Percentiles rank a stretch among this genome's conserved stretches.
Conservation (phyloP, 2,113 vertebrate genomes). For the Aramus guarauna region DNA sequence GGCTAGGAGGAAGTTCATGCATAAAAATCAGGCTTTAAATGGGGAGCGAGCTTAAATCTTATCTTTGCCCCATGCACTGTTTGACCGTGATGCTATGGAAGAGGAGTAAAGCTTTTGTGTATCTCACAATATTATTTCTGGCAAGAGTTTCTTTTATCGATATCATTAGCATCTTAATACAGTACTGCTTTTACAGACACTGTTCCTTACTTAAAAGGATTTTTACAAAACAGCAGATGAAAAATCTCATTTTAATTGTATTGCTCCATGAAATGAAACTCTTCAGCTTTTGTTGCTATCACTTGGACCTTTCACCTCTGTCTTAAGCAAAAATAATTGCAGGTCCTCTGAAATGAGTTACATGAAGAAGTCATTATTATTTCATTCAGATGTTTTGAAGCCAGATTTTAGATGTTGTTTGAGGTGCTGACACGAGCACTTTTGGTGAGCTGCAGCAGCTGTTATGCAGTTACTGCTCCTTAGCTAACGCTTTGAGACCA, state of each 20-base stretch:
- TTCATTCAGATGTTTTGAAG: constrained; percentile 44
- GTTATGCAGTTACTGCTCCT: constrained; percentile 51
- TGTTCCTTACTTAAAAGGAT: neutral
- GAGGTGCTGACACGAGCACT: constrained; percentile 63
- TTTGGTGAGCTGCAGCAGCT: constrained; percentile 58
- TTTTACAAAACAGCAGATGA: neutral
- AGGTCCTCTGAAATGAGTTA: constrained; percentile 6
- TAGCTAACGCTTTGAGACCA: constrained; percentile 54
- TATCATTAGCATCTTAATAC: neutral
- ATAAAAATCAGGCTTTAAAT: neutral
- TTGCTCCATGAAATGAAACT: neutral
- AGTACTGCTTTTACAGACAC: neutral
- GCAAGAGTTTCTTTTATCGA: neutral
- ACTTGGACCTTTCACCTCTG: neutral
- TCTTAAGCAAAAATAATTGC: constrained; percentile 19
- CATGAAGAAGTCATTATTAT: constrained; percentile 32
- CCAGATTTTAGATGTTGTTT: constrained; percentile 21
- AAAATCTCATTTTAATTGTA: neutral
- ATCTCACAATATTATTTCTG: neutral
- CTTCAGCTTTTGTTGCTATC: neutral
- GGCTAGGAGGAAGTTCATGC: neutral
- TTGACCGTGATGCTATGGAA: neutral
- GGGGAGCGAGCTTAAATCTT: neutral
- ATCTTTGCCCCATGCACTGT: neutral
- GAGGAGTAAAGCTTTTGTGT: neutral